Percentiles rank a stretch among this genome's conserved stretches.
Evolutionary conservation across 2,888 invertebrate genomes (phyloP).

Genomic region (Autographa gamma): DNA sequence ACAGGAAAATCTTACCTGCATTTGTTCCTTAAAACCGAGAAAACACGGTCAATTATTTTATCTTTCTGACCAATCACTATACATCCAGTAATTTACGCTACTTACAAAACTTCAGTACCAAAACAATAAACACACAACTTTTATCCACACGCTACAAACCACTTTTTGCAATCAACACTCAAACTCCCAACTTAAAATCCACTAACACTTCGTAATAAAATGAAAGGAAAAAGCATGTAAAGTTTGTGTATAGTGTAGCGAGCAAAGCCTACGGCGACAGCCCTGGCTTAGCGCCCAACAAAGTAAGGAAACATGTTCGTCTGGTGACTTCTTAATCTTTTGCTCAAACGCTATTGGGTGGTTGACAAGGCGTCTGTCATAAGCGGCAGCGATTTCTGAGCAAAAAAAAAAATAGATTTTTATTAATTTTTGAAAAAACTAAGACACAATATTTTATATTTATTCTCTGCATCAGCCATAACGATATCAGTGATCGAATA

Average conservation of each 20-base stretch:
- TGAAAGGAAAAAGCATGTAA: conserved; percentile 35
- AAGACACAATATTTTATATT: no score
- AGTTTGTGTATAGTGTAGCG: conserved; percentile 46
- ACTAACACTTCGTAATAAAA: conserved; percentile 38
- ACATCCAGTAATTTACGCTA: no score
- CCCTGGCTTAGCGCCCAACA: conserved; percentile 69
- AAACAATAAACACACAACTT: background rate
- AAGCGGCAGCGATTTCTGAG: conserved; percentile 42
- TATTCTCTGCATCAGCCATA: no score
- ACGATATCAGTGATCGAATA: no score
- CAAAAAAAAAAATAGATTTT: no score
- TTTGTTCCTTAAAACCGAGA: no score
- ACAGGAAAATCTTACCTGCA: no score
- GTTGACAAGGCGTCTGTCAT: conserved; percentile 18
- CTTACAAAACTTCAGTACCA: background rate
- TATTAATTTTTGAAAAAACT: background rate
- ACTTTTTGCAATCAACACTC: conserved; percentile 24
- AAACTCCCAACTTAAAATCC: conserved; percentile 20
- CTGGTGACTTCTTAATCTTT: conserved; percentile 80
- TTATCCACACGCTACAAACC: conserved; percentile 2
- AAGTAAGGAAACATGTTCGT: conserved; percentile 78
- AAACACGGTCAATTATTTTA: no score
- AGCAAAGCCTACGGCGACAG: conserved; percentile 56
- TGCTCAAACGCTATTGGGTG: conserved; percentile 64
- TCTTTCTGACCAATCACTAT: no score